Conservation (phyloP, 2,797 vertebrate species). For the Harpagifer antarcticus region DNA sequence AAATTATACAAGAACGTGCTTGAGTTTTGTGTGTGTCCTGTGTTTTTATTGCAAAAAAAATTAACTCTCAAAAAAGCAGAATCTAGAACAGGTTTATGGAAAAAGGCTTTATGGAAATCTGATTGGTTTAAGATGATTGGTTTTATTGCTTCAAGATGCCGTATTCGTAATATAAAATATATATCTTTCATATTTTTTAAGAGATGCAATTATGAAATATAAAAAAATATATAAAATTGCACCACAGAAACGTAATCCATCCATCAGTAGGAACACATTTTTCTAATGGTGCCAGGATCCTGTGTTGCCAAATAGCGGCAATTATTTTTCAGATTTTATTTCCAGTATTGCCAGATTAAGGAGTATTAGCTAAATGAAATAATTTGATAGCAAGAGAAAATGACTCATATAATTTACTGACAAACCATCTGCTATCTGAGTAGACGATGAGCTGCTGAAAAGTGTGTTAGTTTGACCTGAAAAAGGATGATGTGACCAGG, state of each 20-base stretch:
- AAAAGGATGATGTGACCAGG: constrained; percentile 13
- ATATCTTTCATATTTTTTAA: neutral
- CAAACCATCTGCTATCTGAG: too few species aligned
- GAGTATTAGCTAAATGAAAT: neutral
- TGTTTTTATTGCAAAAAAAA: constrained; percentile 33
- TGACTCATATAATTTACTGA: neutral
- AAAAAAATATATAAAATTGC: neutral
- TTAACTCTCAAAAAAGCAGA: neutral
- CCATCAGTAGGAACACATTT: neutral
- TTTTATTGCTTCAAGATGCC: neutral
- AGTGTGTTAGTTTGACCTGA: constrained; percentile 21
- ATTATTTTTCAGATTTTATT: neutral
- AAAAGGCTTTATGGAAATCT: constrained; percentile 2
- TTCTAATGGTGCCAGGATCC: neutral
- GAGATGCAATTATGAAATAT: neutral
- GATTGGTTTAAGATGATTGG: neutral
- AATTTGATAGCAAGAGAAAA: neutral
- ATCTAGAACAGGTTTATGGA: neutral
- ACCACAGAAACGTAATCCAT: constrained; percentile 2
- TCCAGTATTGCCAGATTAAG: neutral
- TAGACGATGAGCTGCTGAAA: neutral
- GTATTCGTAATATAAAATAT: neutral
- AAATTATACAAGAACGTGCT: constrained; percentile 83
- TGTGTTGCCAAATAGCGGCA: constrained; percentile 1
- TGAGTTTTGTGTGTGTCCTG: constrained; percentile 32